phyloP scores from a whole-genome alignment of 2,888 invertebrate species.

The Scaptomyza tumidula region DNA sequence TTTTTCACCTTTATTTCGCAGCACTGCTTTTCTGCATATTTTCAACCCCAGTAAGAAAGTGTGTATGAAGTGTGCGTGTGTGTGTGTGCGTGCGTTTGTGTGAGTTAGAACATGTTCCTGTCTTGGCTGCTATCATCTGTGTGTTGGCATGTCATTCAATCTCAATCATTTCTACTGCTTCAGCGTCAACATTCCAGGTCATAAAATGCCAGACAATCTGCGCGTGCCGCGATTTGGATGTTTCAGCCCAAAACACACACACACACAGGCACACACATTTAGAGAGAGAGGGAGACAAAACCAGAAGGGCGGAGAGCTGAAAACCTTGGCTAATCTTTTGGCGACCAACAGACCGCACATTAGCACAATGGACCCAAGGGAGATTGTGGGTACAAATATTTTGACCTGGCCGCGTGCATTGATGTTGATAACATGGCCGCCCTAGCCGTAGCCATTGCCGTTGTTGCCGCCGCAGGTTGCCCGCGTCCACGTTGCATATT shows the following conservation, averaged over 20 bases:
- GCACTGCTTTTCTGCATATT: slow-evolving; percentile 58
- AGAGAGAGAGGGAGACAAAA: slow-evolving; percentile 1
- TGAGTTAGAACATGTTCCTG: slow-evolving; percentile 46
- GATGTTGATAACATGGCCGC: slow-evolving; percentile 69
- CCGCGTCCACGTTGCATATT: slow-evolving; percentile 66
- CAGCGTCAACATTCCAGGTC: slow-evolving; percentile 74
- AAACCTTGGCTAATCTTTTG: slow-evolving; percentile 66
- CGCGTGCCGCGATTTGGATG: slow-evolving; percentile 77
- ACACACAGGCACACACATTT: slow-evolving; percentile 5
- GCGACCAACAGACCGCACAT: slow-evolving; percentile 73
- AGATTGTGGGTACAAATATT: slow-evolving; percentile 55
- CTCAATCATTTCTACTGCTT: slow-evolving; percentile 73
- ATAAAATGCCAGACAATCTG: slow-evolving; percentile 77
- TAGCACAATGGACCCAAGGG: slow-evolving; percentile 54
- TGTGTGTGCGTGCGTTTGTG: slow-evolving; percentile 7
- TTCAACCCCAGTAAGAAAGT: slow-evolving; percentile 39
- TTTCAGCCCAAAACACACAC: slow-evolving; percentile 49
- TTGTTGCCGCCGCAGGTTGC: slow-evolving; percentile 43
- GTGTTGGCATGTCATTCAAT: slow-evolving; percentile 73
- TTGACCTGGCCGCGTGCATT: slow-evolving; percentile 66
- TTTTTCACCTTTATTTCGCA: slow-evolving; percentile 48
- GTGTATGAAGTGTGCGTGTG: slow-evolving; percentile 11
- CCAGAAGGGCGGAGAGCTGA: slow-evolving; percentile 26
- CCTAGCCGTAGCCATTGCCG: slow-evolving; percentile 5
- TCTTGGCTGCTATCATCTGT: slow-evolving; percentile 44